Conservation (phyloP, 1,140 invertebrate species). For the Drosophila elegans region DNA sequence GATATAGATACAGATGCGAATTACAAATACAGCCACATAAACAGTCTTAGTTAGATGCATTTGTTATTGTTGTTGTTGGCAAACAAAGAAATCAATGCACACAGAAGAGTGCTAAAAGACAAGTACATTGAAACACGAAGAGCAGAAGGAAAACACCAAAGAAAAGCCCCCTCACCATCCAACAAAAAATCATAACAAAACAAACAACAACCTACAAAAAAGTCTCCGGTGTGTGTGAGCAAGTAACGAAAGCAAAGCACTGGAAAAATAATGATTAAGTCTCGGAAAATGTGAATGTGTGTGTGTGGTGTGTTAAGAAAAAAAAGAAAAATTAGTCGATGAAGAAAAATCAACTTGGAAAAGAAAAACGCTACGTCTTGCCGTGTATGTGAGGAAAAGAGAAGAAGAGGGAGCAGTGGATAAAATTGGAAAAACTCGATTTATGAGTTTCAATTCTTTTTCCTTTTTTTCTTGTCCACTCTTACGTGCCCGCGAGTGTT, state of each 20-base stretch:
- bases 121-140: constrained; percentile 51
- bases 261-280: constrained; percentile 79
- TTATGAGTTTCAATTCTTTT: constrained; percentile 70
- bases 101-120: constrained; percentile 60
- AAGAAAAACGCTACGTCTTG: constrained; percentile 33
- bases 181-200: constrained; percentile 3
- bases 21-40: constrained; percentile 22
- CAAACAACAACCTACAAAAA: constrained; percentile 21
- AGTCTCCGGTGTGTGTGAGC: constrained; percentile 38
- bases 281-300: constrained; percentile 36
- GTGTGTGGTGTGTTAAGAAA: constrained; percentile 18
- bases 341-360: constrained; percentile 60
- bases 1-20: constrained; percentile 36
- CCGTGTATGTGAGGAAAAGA: constrained; percentile 1
- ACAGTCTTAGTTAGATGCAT: constrained; percentile 32
- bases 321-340: constrained; percentile 57
- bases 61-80: constrained; percentile 48
- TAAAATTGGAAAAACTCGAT: constrained; percentile 72
- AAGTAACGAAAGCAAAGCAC: constrained; percentile 76
- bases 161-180: constrained; percentile 4
- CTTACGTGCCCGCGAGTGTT: constrained; percentile 8
- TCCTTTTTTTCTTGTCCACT: constrained; percentile 43
- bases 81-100: constrained; percentile 72
- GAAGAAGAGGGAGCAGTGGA: constrained; percentile 12
- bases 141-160: constrained; percentile 28